Percentiles rank a stretch among this genome's conserved stretches.
Conservation (phyloP, 2,888 invertebrate species). For the Aphrophora alni region DNA sequence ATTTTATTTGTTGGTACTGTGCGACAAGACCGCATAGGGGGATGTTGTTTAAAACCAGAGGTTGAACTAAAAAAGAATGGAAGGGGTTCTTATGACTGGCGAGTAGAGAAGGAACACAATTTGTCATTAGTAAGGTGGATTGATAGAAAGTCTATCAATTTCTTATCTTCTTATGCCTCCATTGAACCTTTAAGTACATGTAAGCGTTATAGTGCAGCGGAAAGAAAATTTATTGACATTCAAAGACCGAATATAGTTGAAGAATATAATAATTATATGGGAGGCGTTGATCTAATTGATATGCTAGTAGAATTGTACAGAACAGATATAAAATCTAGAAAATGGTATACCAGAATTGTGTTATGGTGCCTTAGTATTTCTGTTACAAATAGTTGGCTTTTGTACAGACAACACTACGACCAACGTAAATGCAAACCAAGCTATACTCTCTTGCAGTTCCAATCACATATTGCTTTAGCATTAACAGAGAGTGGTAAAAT, state of each 20-base stretch:
- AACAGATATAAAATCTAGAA: constrained; percentile 49
- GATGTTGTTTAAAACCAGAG: background rate
- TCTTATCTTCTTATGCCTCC: constrained; percentile 46
- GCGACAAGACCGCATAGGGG: constrained; percentile 18
- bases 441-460: background rate
- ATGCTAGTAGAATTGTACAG: constrained; percentile 52
- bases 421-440: background rate
- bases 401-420: constrained; percentile 23
- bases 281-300: constrained; percentile 53
- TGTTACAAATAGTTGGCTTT: constrained; percentile 46
- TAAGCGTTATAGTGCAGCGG: too few relatives aligned
- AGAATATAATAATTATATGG: constrained; percentile 52
- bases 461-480: background rate
- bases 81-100: background rate
- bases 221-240: constrained; percentile 24
- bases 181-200: too few relatives aligned
- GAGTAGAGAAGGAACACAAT: constrained; percentile 29
- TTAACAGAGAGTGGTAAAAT: background rate
- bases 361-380: constrained; percentile 45
- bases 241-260: constrained; percentile 47
- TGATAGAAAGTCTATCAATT: constrained; percentile 50
- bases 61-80: constrained; percentile 33
- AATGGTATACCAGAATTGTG: constrained; percentile 50
- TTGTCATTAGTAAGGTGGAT: constrained; percentile 48
- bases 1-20: constrained; percentile 46